A percentile compares a stretch with the other conserved stretches of the same genome.
These are phyloP conservation scores for Syngnathus acus DNA, from an alignment of 2,797 vertebrate species.

Conservation along the genomic window DNA sequence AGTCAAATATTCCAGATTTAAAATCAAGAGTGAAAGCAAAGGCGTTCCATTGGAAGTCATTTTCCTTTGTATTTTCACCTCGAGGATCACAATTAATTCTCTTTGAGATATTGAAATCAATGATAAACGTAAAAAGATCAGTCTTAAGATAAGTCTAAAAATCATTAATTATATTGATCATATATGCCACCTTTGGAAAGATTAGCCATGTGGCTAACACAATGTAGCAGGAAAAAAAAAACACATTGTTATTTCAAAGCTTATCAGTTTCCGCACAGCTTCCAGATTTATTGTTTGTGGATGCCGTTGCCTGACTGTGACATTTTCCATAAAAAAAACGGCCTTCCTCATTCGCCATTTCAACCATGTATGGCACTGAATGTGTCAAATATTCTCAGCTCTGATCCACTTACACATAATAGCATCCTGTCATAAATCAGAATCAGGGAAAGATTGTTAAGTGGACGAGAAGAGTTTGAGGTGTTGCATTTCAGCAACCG, in stretches of 20 bases:
- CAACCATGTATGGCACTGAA: constrained; percentile 25
- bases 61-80: neutral
- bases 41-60: neutral
- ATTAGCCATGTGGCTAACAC: neutral
- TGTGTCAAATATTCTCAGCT: constrained; percentile 20
- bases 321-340: constrained; percentile 31
- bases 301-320: constrained; percentile 33
- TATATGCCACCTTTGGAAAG: no score
- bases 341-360: constrained; percentile 13
- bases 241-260: constrained; percentile 53
- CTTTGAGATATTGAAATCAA: neutral
- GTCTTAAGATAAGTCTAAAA: no score
- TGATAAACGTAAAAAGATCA: no score
- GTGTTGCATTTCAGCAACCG: constrained; percentile 18
- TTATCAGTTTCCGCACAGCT: constrained; percentile 35
- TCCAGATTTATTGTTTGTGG: constrained; percentile 39
- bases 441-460: constrained; percentile 11
- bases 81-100: neutral
- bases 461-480: constrained; percentile 16
- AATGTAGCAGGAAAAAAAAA: neutral
- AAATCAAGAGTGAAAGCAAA: neutral
- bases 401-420: constrained; percentile 15
- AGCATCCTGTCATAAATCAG: constrained; percentile 23
- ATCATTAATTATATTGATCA: no score
- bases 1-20: constrained; percentile 3